A percentile compares a stretch with the other conserved stretches of the same genome.
Evolutionary conservation across 2,888 invertebrate genomes (phyloP).

Genomic region (Syritta pipiens): DNA sequence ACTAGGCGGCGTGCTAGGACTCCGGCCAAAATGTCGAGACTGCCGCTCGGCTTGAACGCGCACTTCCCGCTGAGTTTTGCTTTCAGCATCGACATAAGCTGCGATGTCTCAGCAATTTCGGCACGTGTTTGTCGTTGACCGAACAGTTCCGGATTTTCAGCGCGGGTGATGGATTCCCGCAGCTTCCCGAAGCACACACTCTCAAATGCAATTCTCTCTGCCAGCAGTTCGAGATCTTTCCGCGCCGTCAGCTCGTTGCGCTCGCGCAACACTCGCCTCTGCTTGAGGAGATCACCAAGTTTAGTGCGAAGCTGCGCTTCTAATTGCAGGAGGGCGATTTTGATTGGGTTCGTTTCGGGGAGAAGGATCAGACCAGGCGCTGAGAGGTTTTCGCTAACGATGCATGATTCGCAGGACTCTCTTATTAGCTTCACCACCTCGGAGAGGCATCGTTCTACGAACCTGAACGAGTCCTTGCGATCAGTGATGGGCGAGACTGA

Average conservation of each 20-base stretch:
- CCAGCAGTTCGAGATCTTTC: conserved; percentile 85
- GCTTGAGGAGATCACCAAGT: conserved; percentile 84
- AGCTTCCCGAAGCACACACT: conserved; percentile 86
- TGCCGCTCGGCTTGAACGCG: conserved; percentile 79
- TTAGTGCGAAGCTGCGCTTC: conserved; percentile 86
- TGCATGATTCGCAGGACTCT: conserved; percentile 82
- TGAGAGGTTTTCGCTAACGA: conserved; percentile 78
- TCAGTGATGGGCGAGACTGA: conserved; percentile 85
- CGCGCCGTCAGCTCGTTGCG: conserved; percentile 85
- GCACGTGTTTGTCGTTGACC: conserved; percentile 83
- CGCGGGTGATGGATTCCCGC: conserved; percentile 84
- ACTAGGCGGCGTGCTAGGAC: conserved; percentile 87
- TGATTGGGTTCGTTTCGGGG: conserved; percentile 81
- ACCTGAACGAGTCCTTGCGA: conserved; percentile 82
- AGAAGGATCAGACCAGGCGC: conserved; percentile 78
- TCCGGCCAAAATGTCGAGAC: conserved; percentile 86
- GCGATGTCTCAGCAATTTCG: conserved; percentile 88
- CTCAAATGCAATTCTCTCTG: conserved; percentile 90
- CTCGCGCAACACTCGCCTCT: conserved; percentile 84
- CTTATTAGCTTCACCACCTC: conserved; percentile 84
- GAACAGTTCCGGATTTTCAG: conserved; percentile 82
- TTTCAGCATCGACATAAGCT: conserved; percentile 86
- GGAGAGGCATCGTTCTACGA: conserved; percentile 83
- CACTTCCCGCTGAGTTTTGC: conserved; percentile 83
- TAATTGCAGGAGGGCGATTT: conserved; percentile 82